Conservation (phyloP, 2,888 invertebrate species). For the Drosophila colorata region DNA sequence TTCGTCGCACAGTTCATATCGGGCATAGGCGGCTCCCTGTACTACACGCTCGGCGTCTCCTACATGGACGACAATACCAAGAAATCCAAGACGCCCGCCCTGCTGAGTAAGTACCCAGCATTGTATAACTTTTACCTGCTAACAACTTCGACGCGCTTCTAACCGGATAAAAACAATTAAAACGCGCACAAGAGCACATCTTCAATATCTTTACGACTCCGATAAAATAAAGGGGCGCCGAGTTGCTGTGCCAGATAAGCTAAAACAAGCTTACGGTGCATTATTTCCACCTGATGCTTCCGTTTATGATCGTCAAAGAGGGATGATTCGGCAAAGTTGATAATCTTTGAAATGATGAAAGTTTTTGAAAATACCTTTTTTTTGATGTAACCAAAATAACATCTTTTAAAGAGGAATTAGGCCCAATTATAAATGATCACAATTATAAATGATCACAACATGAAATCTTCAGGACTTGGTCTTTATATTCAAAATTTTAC, state of each 20-base stretch:
- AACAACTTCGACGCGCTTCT: no score
- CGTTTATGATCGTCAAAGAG: slow-evolving; percentile 5
- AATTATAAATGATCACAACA: no score
- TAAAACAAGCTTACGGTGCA: background rate
- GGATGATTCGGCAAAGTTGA: slow-evolving; percentile 2
- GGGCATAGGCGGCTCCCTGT: slow-evolving; percentile 89
- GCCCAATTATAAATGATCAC: no score
- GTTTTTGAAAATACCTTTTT: background rate
- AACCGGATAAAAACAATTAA: background rate
- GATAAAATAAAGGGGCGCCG: slow-evolving; percentile 15
- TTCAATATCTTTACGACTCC: slow-evolving; percentile 19
- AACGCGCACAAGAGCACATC: background rate
- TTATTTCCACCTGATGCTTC: slow-evolving; percentile 21
- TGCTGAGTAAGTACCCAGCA: slow-evolving; percentile 87
- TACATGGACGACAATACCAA: slow-evolving; percentile 93
- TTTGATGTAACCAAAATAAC: background rate
- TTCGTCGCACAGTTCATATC: slow-evolving; percentile 90
- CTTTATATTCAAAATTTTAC: no score
- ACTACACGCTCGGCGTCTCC: slow-evolving; percentile 89
- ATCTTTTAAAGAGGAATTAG: no score
- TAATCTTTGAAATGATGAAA: background rate
- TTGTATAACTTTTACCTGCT: background rate
- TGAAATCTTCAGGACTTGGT: no score
- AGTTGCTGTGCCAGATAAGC: slow-evolving; percentile 13
- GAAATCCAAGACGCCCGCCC: slow-evolving; percentile 90